A percentile compares a stretch with the other conserved stretches of the same genome.
Conservation (phyloP, 2,113 vertebrate genomes). For the Benthochromis sp. region DNA sequence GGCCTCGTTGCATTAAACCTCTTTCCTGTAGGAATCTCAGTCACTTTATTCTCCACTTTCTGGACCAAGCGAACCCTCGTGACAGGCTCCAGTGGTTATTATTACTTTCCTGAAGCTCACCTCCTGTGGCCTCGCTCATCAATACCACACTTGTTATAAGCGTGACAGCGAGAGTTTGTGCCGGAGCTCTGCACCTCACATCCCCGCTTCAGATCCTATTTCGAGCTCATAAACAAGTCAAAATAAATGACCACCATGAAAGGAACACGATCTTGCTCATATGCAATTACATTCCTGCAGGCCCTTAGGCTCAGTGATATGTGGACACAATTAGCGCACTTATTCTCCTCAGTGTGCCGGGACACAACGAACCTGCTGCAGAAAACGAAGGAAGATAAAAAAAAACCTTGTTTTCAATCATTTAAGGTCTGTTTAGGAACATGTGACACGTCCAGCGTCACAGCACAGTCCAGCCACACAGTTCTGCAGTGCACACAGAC, state of each 20-base stretch:
- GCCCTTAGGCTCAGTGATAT: background rate
- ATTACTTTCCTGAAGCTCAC: background rate
- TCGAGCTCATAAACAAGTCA: slow-evolving; percentile 33
- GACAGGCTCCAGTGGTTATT: background rate
- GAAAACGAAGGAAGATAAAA: too few species aligned
- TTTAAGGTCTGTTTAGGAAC: background rate
- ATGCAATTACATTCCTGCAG: slow-evolving; percentile 13
- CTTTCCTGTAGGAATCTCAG: background rate
- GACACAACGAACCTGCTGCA: background rate
- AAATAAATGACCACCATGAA: slow-evolving; percentile 29
- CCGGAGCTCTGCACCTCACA: background rate
- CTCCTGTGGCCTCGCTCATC: background rate
- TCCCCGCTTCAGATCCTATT: slow-evolving; percentile 4
- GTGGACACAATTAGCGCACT: background rate
- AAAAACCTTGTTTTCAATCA: background rate
- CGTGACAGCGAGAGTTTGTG: background rate
- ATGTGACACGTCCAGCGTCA: accelerated
- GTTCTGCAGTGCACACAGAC: background rate
- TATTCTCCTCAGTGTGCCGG: background rate
- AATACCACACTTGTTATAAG: slow-evolving; percentile 20
- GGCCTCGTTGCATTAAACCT: background rate
- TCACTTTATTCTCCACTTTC: background rate
- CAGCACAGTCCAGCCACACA: background rate
- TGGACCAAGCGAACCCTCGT: background rate
- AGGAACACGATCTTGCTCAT: slow-evolving; percentile 7